These are phyloP conservation scores for Poecilus cupreus DNA, from an alignment of 2,888 invertebrate genomes.

Conservation along the genomic window DNA sequence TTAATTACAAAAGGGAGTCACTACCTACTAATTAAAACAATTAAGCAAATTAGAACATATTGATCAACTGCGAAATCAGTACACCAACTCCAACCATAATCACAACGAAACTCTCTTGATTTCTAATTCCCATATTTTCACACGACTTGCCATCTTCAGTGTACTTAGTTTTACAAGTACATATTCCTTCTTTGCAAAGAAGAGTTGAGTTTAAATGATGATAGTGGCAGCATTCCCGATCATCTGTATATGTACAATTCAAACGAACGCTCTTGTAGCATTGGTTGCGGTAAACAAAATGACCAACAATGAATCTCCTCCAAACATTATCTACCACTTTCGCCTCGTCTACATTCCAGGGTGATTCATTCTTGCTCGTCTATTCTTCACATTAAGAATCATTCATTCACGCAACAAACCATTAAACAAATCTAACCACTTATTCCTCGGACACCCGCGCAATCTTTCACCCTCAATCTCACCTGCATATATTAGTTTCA, in stretches of 20 bases:
- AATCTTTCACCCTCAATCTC: too few relatives aligned
- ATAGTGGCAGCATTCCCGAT: conserved; percentile 67
- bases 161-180: conserved; percentile 66
- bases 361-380: too few relatives aligned
- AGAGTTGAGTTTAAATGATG: conserved; percentile 63
- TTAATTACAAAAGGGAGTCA: neutral
- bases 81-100: neutral
- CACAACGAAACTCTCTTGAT: neutral
- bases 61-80: neutral
- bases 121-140: neutral
- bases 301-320: too few relatives aligned
- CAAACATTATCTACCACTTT: too few relatives aligned
- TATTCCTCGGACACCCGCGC: too few relatives aligned
- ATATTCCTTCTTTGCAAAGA: conserved; percentile 66
- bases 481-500: too few relatives aligned
- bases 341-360: too few relatives aligned
- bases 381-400: too few relatives aligned
- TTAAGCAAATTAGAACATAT: neutral
- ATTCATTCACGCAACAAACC: too few relatives aligned
- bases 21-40: neutral
- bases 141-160: conserved; percentile 57
- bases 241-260: conserved; percentile 65
- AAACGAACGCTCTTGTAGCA: conserved; percentile 66
- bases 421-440: too few relatives aligned
- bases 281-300: conserved; percentile 66